Evolutionary conservation across 1,140 invertebrate species (phyloP).

Genomic region (Sitobion miscanthi): DNA sequence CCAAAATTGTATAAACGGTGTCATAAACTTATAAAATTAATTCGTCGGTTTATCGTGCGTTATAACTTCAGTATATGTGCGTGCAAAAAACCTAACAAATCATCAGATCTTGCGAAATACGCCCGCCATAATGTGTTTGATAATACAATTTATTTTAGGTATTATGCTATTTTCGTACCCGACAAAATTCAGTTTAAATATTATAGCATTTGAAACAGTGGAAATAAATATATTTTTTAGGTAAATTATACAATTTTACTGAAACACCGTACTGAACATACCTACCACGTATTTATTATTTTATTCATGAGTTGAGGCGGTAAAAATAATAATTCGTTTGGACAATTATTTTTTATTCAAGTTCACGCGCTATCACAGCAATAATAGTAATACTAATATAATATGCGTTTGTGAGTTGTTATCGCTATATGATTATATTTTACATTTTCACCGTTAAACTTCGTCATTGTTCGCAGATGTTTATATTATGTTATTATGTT

Average conservation of each 20-base stretch:
- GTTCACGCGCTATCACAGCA: neutral
- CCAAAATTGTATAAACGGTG: neutral
- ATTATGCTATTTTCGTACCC: neutral
- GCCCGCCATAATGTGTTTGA: neutral
- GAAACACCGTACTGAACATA: neutral
- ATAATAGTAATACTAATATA: neutral
- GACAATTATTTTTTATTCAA: neutral
- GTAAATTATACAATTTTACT: neutral
- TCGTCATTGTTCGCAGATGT: neutral
- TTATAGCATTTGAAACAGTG: neutral
- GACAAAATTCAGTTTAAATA: neutral
- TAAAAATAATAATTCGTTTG: neutral
- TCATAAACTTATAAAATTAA: neutral
- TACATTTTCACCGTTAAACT: neutral
- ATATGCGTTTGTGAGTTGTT: neutral
- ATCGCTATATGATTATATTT: neutral
- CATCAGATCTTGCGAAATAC: neutral
- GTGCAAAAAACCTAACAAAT: neutral
- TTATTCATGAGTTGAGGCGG: neutral
- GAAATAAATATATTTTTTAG: neutral
- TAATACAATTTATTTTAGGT: neutral
- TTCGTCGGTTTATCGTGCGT: neutral
- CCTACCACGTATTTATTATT: neutral
- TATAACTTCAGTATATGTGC: neutral
- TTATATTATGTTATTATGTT: constrained; percentile 19